Percentiles rank a stretch among this genome's conserved stretches.
phyloP scores from a whole-genome alignment of 2,113 vertebrate species.

The Hippocampus barbouri region DNA sequence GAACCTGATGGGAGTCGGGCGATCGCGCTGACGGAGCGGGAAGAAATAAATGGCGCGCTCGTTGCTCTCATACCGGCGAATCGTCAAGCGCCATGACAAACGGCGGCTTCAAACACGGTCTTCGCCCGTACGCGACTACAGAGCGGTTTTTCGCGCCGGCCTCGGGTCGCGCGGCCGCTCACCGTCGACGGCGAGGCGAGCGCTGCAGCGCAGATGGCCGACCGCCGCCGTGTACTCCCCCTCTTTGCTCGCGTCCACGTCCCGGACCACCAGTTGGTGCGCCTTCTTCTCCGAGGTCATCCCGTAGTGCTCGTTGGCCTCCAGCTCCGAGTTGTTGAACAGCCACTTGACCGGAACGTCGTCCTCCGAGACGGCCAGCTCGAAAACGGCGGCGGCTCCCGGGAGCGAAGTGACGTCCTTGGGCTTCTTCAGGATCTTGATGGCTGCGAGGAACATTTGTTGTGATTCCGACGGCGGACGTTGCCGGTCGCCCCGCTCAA shows the following conservation, averaged over 20 bases:
- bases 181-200: constrained; percentile 86
- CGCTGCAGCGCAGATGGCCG: constrained; percentile 87
- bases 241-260: constrained; percentile 77
- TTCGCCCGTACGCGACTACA: not conserved
- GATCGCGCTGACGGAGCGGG: no score
- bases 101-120: not conserved
- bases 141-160: no score
- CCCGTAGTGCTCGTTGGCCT: constrained; percentile 76
- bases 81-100: no score
- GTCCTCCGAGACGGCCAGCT: constrained; percentile 91
- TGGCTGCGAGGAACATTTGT: constrained; percentile 70
- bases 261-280: constrained; percentile 86
- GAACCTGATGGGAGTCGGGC: no score
- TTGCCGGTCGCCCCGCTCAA: no score
- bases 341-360: constrained; percentile 90
- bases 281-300: constrained; percentile 88
- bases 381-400: constrained; percentile 83
- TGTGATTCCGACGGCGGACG: no score
- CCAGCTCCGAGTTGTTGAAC: constrained; percentile 83
- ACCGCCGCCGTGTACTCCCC: constrained; percentile 86
- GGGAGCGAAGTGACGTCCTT: constrained; percentile 91
- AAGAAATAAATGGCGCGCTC: no score
- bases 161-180: constrained; percentile 53
- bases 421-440: constrained; percentile 95
- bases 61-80: no score